Evolutionary conservation across 2,888 invertebrate genomes (phyloP), one percentile per base, ranked within the genome.

Genomic region (Cantharis rustica): DNA sequence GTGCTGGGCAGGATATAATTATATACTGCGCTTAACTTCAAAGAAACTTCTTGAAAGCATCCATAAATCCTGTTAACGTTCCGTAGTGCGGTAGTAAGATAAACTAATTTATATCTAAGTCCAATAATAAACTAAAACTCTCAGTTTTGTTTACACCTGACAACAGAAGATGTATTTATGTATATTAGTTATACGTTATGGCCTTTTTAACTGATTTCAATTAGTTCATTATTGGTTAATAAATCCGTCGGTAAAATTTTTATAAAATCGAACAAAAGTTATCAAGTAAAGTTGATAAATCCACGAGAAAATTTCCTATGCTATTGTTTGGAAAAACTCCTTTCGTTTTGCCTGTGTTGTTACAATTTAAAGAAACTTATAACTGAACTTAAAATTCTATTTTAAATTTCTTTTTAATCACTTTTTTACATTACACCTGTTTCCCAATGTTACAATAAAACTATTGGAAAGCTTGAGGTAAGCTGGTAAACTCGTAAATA

Each of bases 1-100:
- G 82, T 80, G 81, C 79, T 80, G 80, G 82, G 80, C 81, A 82
- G 81, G 83, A 83, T 84, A 84, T 84, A 84, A 84, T 84, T 84
- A 84, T 83, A 82, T 83, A 82, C 83, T 82, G 83, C 79, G 82
- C 79, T 80, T 79, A 47, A 79, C 81, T 80, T 83, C 82, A 81
- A 82, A 83, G 79, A 75, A 71, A 77, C 77, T 80, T 62, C 70
- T 75, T 78, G 75, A 78, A 75, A 79, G 75, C 74, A 17, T 72
- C 79, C 79, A 81, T 81, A 81, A 81, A 81, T 81, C 79, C 76
- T 80, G 69, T 62, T 77, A 79, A 79, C 75, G 75, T 72, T 71
- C 79, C 73, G 74, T 69, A 69, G 76, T 69, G 62, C 47, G 75
- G 64, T 73, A 66, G 61, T 77, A 76, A 80, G 79, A 81, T 78